phyloP scores from a whole-genome alignment of 1,140 invertebrate species.

The Tetragonula clypearis region DNA sequence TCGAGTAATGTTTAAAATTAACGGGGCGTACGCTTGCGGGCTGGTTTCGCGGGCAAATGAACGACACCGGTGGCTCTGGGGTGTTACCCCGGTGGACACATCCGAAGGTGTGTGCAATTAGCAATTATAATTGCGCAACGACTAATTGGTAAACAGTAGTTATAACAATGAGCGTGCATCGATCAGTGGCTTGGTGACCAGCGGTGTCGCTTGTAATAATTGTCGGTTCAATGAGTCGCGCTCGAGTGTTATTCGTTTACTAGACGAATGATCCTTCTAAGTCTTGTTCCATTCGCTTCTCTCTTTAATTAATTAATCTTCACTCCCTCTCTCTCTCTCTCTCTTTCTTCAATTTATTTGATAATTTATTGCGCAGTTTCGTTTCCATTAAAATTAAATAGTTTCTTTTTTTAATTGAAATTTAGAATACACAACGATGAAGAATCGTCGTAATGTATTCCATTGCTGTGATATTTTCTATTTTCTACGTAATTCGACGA shows the following conservation, averaged over 20 bases:
- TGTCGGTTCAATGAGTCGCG: slow-evolving; percentile 2
- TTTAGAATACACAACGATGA: no score
- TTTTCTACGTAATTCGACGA: no score
- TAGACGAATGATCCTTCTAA: background rate
- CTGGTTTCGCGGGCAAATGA: background rate
- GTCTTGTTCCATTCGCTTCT: background rate
- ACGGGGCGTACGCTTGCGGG: background rate
- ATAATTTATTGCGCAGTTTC: no score
- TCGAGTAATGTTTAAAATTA: slow-evolving; percentile 47
- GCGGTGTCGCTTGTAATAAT: slow-evolving; percentile 35
- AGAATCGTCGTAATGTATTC: no score
- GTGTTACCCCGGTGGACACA: background rate
- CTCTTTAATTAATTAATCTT: background rate
- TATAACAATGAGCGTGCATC: slow-evolving; percentile 58
- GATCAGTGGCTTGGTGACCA: slow-evolving; percentile 38
- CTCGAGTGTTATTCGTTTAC: background rate
- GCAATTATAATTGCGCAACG: slow-evolving; percentile 61
- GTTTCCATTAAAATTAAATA: no score
- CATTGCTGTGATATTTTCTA: no score
- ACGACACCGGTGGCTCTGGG: background rate
- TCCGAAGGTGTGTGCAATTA: slow-evolving; percentile 48
- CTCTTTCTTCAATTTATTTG: no score
- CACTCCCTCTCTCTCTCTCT: no score
- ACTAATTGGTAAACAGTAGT: slow-evolving; percentile 66
- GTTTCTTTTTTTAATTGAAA: no score